These are phyloP conservation scores for Drosophila bifasciata DNA, from an alignment of 1,140 invertebrate genomes.

Conservation along the genomic window DNA sequence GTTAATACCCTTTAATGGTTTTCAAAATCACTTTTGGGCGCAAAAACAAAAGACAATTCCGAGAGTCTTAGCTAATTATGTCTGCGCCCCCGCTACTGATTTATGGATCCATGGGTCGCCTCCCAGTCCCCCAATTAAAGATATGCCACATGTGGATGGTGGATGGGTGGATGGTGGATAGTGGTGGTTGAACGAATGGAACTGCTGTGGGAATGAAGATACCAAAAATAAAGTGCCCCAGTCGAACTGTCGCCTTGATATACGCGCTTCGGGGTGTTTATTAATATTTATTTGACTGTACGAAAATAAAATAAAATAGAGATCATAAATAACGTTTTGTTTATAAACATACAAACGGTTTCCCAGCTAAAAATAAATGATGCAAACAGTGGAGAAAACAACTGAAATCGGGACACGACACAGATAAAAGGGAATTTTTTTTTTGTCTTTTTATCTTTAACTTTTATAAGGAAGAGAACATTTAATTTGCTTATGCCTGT, in stretches of 20 bases:
- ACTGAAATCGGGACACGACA: conserved; percentile 14
- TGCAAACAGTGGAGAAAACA: conserved; percentile 2
- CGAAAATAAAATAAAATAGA: conserved; percentile 55
- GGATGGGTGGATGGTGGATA: too few species aligned
- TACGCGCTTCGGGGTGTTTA: conserved; percentile 45
- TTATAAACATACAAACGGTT: conserved; percentile 66
- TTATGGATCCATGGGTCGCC: conserved; percentile 42
- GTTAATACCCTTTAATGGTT: conserved; percentile 48
- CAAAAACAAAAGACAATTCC: neutral
- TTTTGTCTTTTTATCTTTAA: conserved; percentile 30
- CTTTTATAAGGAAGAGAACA: conserved; percentile 19
- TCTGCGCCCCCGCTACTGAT: conserved; percentile 4
- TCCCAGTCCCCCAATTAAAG: conserved; percentile 37
- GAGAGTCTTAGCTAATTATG: neutral
- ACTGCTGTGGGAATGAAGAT: neutral
- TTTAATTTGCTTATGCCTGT: conserved; percentile 9
- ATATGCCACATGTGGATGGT: conserved; percentile 34
- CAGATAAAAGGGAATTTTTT: conserved; percentile 28
- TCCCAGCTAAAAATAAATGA: conserved; percentile 62
- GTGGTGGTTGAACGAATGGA: neutral
- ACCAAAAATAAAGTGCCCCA: conserved; percentile 55
- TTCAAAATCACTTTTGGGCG: conserved; percentile 41
- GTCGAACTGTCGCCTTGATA: conserved; percentile 49
- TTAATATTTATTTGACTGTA: conserved; percentile 68
- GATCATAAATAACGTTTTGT: conserved; percentile 67